A percentile compares a stretch with the other conserved stretches of the same genome.
These are phyloP conservation scores for Auanema sp. DNA, from an alignment of 2,888 invertebrate species.

Conservation along the genomic window DNA sequence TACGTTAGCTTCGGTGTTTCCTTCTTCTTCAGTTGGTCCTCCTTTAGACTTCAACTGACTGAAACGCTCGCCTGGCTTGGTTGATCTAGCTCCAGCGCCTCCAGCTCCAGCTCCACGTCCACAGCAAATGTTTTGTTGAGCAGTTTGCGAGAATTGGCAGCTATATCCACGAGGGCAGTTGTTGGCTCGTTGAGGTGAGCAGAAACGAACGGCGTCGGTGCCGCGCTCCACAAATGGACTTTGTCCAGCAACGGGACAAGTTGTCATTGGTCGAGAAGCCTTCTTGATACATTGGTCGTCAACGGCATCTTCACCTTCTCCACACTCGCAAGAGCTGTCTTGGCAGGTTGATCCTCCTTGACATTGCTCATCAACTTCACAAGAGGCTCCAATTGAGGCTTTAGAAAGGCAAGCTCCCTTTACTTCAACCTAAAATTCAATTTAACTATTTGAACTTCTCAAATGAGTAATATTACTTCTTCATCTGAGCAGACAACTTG, in stretches of 20 bases:
- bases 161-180: slow-evolving; percentile 49
- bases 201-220: slow-evolving; percentile 53
- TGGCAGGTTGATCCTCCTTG: slow-evolving; percentile 43
- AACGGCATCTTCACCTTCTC: slow-evolving; percentile 47
- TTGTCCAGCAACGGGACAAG: slow-evolving; percentile 57
- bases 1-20: slow-evolving; percentile 29
- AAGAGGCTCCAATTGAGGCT: slow-evolving; percentile 46
- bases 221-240: slow-evolving; percentile 51
- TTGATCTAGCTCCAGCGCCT: not conserved
- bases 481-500: slow-evolving; percentile 44
- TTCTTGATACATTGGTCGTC: slow-evolving; percentile 50
- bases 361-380: slow-evolving; percentile 56
- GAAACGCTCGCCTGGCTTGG: slow-evolving; percentile 9
- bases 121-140: slow-evolving; percentile 59
- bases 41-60: slow-evolving; percentile 10
- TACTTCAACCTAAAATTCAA: slow-evolving; percentile 32
- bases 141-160: slow-evolving; percentile 57
- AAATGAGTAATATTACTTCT: slow-evolving; percentile 25
- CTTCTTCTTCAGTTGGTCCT: slow-evolving; percentile 15
- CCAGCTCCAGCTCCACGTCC: slow-evolving; percentile 30
- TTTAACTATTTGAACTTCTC: not conserved
- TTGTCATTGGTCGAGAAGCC: slow-evolving; percentile 44
- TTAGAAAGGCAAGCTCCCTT: slow-evolving; percentile 52
- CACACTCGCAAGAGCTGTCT: slow-evolving; percentile 50
- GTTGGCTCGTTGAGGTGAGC: slow-evolving; percentile 40